These are phyloP conservation scores for Netelia fuscicornis DNA, from an alignment of 2,888 invertebrate species.

Conservation along the genomic window DNA sequence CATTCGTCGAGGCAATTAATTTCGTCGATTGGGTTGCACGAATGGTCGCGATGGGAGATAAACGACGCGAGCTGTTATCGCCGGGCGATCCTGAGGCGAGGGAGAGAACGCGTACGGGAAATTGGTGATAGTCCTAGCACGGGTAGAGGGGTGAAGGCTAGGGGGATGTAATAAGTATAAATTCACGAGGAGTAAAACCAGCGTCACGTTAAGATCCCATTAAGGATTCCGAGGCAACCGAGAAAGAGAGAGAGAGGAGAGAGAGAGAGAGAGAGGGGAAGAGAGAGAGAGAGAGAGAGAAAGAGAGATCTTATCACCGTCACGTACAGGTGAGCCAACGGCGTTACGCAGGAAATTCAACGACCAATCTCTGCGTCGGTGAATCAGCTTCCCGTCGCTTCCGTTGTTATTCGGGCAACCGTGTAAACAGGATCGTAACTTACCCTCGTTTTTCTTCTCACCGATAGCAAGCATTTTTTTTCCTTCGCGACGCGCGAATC, in stretches of 20 bases:
- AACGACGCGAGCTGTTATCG: slow-evolving; percentile 58
- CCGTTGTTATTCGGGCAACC: not conserved
- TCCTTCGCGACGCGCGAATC: not conserved
- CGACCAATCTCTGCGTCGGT: slow-evolving; percentile 72
- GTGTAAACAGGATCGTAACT: not conserved
- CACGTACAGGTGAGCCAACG: slow-evolving; percentile 69
- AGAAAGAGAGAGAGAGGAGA: not conserved
- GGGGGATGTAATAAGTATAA: slow-evolving; percentile 72
- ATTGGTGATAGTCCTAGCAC: not conserved
- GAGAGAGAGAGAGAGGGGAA: too few species aligned
- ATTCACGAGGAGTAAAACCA: slow-evolving; percentile 71
- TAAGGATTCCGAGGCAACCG: slow-evolving; percentile 71
- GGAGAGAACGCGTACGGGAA: not conserved
- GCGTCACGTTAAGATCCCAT: slow-evolving; percentile 78
- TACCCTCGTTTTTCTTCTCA: not conserved
- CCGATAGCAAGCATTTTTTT: not conserved
- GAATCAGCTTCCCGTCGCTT: slow-evolving; percentile 63
- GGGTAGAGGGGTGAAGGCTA: not conserved
- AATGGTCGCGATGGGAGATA: slow-evolving; percentile 42
- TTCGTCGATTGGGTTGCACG: not conserved
- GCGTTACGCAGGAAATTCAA: slow-evolving; percentile 74
- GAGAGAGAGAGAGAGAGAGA: not conserved
- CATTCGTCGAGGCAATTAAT: not conserved
- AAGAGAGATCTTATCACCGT: slow-evolving; percentile 74
- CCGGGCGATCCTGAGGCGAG: not conserved